Evolutionary conservation across 2,888 invertebrate species (phyloP).

Genomic region (Cantharis rufa): DNA sequence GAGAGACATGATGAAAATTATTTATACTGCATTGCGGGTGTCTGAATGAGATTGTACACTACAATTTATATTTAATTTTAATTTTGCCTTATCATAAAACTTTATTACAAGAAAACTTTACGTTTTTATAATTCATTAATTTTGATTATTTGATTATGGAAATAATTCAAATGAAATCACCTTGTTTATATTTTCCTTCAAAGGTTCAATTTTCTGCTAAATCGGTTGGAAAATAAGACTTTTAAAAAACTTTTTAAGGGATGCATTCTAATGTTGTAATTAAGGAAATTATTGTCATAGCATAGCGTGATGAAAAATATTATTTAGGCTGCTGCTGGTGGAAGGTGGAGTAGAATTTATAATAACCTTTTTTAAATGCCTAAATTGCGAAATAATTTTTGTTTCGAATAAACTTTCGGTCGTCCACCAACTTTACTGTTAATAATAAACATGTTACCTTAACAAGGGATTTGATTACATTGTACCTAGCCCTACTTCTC

Average conservation of each 20-base stretch:
- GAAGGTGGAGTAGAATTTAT: not conserved
- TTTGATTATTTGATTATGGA: not conserved
- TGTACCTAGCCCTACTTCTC: not conserved
- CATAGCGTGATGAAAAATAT: not conserved
- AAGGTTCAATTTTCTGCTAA: not conserved
- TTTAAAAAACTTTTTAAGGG: not conserved
- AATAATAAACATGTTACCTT: not conserved
- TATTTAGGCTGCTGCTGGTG: not conserved
- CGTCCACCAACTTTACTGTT: not conserved
- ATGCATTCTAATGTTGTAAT: not conserved
- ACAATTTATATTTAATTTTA: not conserved
- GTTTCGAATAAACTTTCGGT: not conserved
- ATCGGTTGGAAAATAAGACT: not conserved
- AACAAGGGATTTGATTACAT: not conserved
- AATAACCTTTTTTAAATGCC: not conserved
- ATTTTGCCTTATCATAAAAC: not conserved
- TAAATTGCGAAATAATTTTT: not conserved
- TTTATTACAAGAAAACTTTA: not conserved
- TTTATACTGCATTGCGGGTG: constrained; percentile 2
- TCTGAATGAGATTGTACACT: not conserved
- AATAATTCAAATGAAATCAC: not conserved
- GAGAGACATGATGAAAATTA: not conserved
- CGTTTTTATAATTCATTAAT: not conserved
- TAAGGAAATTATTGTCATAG: not conserved
- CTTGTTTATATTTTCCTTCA: not conserved